Evolutionary conservation across 2,113 vertebrate genomes (phyloP).

Genomic region (Planiliza haematocheilus): DNA sequence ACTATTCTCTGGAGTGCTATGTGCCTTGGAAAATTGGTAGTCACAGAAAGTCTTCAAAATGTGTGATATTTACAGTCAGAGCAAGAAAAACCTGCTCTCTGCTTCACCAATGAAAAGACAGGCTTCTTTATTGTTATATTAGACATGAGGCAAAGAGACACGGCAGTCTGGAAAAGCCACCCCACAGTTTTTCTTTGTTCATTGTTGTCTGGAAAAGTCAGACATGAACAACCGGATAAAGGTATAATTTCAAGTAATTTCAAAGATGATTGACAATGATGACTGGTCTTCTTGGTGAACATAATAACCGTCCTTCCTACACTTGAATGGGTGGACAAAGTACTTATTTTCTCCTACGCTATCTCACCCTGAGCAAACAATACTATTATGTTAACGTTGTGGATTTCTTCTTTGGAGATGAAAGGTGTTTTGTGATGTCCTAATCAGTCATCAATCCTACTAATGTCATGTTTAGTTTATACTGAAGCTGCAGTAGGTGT

Average conservation of each 20-base stretch:
- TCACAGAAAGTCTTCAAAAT: constrained; percentile 7
- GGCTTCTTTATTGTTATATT: constrained; percentile 13
- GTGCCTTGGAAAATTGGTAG: constrained; percentile 6
- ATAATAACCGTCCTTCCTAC: constrained; percentile 18
- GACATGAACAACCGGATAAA: constrained; percentile 7
- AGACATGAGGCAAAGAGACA: neutral
- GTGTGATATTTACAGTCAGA: constrained; percentile 16
- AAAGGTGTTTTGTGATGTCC: neutral
- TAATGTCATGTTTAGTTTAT: neutral
- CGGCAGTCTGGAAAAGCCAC: constrained; percentile 8
- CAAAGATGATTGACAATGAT: constrained; percentile 21
- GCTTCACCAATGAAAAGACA: constrained; percentile 16
- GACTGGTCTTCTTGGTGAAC: constrained; percentile 1
- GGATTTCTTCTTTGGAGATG: neutral
- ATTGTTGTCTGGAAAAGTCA: constrained; percentile 33
- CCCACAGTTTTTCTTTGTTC: constrained; percentile 25
- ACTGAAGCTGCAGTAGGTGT: neutral
- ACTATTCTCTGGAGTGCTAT: neutral
- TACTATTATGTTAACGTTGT: neutral
- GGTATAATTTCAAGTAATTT: constrained; percentile 33
- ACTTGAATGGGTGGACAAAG: constrained; percentile 1
- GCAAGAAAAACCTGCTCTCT: constrained; percentile 17
- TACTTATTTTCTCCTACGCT: neutral
- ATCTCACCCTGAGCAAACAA: neutral
- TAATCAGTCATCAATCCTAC: neutral